A percentile compares a stretch with the other conserved stretches of the same genome.
phyloP scores from a whole-genome alignment of 2,113 vertebrate genomes.

The Oriolus oriolus region DNA sequence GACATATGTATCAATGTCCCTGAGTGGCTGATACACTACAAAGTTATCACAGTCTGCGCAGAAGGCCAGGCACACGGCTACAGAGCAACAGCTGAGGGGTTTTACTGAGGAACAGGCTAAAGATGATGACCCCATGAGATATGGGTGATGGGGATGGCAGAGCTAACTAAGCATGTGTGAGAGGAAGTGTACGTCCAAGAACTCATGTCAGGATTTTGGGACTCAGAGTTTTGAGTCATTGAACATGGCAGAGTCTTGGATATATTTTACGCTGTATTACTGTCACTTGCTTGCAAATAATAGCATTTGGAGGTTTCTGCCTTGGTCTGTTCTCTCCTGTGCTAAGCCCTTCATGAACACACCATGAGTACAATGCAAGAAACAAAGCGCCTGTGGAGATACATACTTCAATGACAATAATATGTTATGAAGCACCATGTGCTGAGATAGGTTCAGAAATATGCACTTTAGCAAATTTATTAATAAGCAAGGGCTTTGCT shows the following conservation, averaged over 20 bases:
- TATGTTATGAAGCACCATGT: accelerated
- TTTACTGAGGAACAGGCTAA: background rate
- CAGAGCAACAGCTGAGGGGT: background rate
- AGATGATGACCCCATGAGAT: accelerated
- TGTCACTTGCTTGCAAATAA: background rate
- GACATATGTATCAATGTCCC: background rate
- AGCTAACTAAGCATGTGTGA: background rate
- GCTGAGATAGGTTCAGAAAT: background rate
- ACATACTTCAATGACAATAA: background rate
- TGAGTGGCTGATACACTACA: background rate
- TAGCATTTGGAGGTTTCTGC: background rate
- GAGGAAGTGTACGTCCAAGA: background rate
- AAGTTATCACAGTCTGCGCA: background rate
- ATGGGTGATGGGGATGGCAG: background rate
- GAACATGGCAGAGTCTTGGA: background rate
- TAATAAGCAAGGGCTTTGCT: background rate
- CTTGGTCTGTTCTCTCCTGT: background rate
- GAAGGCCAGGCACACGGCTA: background rate
- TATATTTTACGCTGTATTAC: background rate
- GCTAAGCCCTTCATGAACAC: background rate
- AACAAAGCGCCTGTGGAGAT: background rate
- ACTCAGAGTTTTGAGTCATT: background rate
- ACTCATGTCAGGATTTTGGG: background rate
- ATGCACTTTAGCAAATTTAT: accelerated
- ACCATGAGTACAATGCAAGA: accelerated